Evolutionary conservation across 2,888 invertebrate species (phyloP).

Genomic region (Acanthacorydalis orientalis): DNA sequence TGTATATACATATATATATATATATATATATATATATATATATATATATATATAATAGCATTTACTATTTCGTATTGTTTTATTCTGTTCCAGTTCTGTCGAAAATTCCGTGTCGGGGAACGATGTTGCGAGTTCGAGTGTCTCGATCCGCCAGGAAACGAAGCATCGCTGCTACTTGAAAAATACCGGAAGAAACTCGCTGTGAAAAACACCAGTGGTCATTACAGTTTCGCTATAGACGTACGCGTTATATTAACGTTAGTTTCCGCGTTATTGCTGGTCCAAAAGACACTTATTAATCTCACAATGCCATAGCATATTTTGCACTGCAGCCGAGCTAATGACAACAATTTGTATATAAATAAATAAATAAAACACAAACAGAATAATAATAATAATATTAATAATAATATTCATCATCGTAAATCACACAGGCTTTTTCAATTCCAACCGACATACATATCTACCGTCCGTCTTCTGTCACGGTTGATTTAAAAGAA

Average conservation of each 20-base stretch:
- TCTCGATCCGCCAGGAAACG: constrained; percentile 57
- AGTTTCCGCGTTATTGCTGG: neutral
- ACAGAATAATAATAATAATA: too few species aligned
- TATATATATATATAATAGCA: neutral
- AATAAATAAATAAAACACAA: neutral
- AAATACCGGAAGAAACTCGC: constrained; percentile 15
- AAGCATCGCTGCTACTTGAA: constrained; percentile 22
- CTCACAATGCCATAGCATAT: neutral
- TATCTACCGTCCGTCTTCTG: neutral
- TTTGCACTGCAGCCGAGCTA: neutral
- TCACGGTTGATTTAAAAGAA: too few species aligned
- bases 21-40: neutral
- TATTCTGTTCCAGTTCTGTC: constrained; percentile 49
- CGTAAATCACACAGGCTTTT: neutral
- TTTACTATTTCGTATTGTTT: too few species aligned
- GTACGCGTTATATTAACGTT: neutral
- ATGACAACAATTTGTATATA: neutral
- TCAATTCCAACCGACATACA: neutral
- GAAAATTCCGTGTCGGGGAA: constrained; percentile 66
- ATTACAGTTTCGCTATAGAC: neutral
- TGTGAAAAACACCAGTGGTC: neutral
- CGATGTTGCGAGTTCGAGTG: constrained; percentile 83
- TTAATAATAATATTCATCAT: too few species aligned
- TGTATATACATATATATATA: neutral
- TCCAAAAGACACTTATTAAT: neutral